Base-by-base conservation (phyloP, 2,797 vertebrate genomes). In the Pangasius macronema region DNA sequence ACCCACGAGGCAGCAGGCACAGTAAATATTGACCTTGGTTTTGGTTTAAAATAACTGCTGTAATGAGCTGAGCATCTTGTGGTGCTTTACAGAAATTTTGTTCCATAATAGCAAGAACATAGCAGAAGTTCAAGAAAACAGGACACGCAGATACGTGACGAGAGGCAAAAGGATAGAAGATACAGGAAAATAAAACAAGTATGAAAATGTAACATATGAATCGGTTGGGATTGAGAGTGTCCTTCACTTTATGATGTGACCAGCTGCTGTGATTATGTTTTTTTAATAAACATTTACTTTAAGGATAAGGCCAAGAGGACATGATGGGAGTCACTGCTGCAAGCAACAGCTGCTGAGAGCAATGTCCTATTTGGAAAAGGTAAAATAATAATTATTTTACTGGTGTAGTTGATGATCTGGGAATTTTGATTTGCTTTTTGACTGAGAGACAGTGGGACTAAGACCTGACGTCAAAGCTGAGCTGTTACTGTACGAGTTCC, bases 21-120 rank as follows among this genome's bases (percentile, higher is more conserved):
- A 53, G 85, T 42, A 79, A 84, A 88, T 83, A 86, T 77, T 88
- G 81, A 79, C 73, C 65, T 83, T 77, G n/a, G 39, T 70, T 86
- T 83, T 61, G 63, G 76, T 83, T 88, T 86, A 20, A 16, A 84
- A 59, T 83, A 70, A 88, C 61, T 72, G 10, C 20, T 24, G 8
- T 86, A 79, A 88, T 57, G 68, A 85, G 42, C 57, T 72, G 82
- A 51, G 36, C 10, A 81, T 36, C n/a, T 51, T 77, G 5, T 42
- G 22, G 4, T 30, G 27, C 24, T 20, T 67, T 13, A 46, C 6
- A 49, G 5, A 18, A 80, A 10, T 39, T 16, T 30, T 22, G 65
- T 63, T 46, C 77, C 46, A 55, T 57, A 55, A 59, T 11, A 61
- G 27, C 24, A 33, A 80, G 33, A n/a, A 82, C 39, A 63, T 30